Conservation (phyloP, 2,888 invertebrate species). For the Metopia argyrocephala region DNA sequence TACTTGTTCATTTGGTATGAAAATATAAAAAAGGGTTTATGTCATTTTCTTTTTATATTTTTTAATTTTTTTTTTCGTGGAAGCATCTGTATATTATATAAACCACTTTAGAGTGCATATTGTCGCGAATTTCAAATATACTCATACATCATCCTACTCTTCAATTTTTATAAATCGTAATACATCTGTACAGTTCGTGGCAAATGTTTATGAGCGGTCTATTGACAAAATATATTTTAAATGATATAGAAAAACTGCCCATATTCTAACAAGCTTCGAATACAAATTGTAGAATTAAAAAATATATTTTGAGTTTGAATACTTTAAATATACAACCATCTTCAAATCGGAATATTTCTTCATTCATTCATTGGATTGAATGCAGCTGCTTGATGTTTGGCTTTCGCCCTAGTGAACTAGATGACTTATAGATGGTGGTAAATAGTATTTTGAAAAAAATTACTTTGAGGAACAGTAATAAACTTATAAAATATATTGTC, state of each 20-base stretch:
- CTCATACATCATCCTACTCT: slow-evolving; percentile 21
- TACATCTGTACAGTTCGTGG: slow-evolving; percentile 6
- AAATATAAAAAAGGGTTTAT: slow-evolving; percentile 24
- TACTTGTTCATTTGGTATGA: slow-evolving; percentile 32
- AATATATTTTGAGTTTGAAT: background rate
- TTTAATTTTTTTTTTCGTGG: slow-evolving; percentile 13
- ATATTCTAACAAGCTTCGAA: background rate
- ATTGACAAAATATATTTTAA: background rate
- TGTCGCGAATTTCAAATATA: slow-evolving; percentile 61
- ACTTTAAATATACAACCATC: no score
- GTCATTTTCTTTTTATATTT: slow-evolving; percentile 23
- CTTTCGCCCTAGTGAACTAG: no score
- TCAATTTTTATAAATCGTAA: background rate
- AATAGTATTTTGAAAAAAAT: no score
- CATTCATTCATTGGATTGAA: no score
- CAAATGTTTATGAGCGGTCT: slow-evolving; percentile 15
- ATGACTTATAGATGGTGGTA: no score
- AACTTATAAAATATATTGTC: no score
- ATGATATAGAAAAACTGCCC: background rate
- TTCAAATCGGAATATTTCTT: no score
- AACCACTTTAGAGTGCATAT: slow-evolving; percentile 63
- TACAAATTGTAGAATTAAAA: background rate
- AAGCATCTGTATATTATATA: slow-evolving; percentile 56
- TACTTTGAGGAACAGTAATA: no score
- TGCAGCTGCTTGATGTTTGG: no score